Percentiles rank a stretch among this genome's conserved stretches.
phyloP scores from a whole-genome alignment of 2,113 vertebrate species.

The Odobenus rosmarus region DNA sequence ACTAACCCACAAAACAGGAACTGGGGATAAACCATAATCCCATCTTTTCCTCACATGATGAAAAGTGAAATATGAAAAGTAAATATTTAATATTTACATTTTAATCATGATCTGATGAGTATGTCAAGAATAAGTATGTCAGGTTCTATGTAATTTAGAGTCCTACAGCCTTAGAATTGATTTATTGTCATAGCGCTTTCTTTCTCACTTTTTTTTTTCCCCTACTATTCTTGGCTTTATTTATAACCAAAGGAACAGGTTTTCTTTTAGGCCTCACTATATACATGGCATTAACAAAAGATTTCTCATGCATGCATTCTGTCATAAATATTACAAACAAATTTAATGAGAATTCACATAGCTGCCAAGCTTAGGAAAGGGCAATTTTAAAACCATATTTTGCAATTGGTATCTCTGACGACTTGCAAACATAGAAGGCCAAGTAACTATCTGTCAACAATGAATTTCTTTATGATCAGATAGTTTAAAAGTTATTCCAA shows the following conservation, averaged over 20 bases:
- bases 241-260: constrained; percentile 54
- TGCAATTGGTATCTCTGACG: constrained; percentile 34
- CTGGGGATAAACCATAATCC: neutral
- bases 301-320: constrained; percentile 45
- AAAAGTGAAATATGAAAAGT: constrained; percentile 32
- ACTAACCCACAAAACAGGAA: constrained; percentile 11
- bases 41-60: constrained; percentile 56
- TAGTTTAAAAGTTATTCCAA: constrained; percentile 46
- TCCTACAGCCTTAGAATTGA: neutral
- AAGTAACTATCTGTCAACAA: constrained; percentile 60
- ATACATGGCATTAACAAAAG: constrained; percentile 59
- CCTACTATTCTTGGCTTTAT: constrained; percentile 3
- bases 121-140: constrained; percentile 22
- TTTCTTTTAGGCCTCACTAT: constrained; percentile 51
- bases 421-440: constrained; percentile 51
- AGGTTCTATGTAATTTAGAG: constrained; percentile 48
- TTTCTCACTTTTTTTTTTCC: neutral
- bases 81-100: neutral
- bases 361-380: constrained; percentile 35
- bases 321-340: constrained; percentile 69
- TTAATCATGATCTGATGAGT: constrained; percentile 11
- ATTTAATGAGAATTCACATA: constrained; percentile 50
- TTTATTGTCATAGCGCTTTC: neutral
- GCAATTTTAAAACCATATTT: constrained; percentile 50
- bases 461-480: constrained; percentile 32